These are phyloP conservation scores for Oxyteleia sp. DNA, from an alignment of 2,888 invertebrate species.

Conservation along the genomic window DNA sequence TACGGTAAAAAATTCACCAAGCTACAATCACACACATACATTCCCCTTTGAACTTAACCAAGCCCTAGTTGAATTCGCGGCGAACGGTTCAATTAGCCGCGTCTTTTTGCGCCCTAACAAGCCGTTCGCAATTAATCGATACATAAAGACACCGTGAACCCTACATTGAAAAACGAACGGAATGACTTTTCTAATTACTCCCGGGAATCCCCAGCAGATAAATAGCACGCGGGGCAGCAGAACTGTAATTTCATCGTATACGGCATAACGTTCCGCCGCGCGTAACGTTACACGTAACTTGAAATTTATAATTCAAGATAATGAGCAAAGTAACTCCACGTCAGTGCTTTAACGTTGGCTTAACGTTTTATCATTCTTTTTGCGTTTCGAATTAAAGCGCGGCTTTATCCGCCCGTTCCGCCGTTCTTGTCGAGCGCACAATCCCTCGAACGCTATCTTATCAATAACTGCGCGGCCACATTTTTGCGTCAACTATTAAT, in stretches of 20 bases:
- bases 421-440: background rate
- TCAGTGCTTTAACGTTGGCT: background rate
- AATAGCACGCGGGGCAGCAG: background rate
- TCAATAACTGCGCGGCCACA: constrained; percentile 6
- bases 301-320: constrained; percentile 41
- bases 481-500: constrained; percentile 9
- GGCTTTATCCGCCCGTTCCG: background rate
- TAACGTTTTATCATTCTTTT: background rate
- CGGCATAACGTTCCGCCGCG: background rate
- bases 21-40: too few relatives aligned
- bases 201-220: background rate
- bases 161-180: background rate
- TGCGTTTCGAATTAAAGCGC: constrained; percentile 1
- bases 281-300: constrained; percentile 9
- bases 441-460: constrained; percentile 49
- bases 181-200: constrained; percentile 14
- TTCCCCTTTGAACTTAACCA: too few relatives aligned
- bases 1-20: too few relatives aligned
- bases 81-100: background rate
- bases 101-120: background rate
- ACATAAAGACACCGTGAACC: background rate
- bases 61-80: too few relatives aligned
- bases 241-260: constrained; percentile 7
- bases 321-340: constrained; percentile 10
- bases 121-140: background rate